Evolutionary conservation across 2,113 vertebrate genomes (phyloP).

Genomic region (Astatoreochromis straeleni): DNA sequence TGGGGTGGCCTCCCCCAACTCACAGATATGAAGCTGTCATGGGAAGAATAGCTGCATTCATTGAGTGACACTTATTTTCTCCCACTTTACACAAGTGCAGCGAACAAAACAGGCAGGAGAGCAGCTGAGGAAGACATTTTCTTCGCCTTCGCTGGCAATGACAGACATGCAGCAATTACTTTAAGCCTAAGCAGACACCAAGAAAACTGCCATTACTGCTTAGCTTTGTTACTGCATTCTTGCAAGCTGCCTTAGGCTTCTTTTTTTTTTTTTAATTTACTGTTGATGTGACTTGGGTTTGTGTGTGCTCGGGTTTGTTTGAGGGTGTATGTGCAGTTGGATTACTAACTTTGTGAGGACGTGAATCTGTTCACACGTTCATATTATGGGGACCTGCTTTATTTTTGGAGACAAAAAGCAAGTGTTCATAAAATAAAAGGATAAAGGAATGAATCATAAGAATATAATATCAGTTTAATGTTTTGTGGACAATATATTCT

Average conservation of each 20-base stretch:
- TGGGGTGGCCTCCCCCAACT: constrained; percentile 83
- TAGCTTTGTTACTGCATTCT: constrained; percentile 74
- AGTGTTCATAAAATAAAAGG: background rate
- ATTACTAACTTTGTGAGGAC: background rate
- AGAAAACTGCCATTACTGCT: constrained; percentile 81
- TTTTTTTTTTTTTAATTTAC: background rate
- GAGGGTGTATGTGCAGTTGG: background rate
- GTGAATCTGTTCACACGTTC: background rate
- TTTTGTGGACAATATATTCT: background rate
- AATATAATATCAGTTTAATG: background rate
- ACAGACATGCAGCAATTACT: constrained; percentile 96
- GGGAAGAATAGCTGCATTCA: constrained; percentile 98
- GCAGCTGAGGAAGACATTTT: constrained; percentile 92
- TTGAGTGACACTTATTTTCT: constrained; percentile 99
- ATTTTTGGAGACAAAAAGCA: background rate
- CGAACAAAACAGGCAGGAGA: constrained; percentile 92
- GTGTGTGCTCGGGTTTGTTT: background rate
- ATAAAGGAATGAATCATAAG: background rate
- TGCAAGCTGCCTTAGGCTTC: constrained; percentile 19
- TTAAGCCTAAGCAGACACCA: constrained; percentile 91
- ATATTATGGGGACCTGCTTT: background rate
- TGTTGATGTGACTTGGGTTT: background rate
- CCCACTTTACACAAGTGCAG: constrained; percentile 96
- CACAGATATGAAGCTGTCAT: constrained; percentile 98
- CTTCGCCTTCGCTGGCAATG: constrained; percentile 83